Percentiles rank a stretch among this genome's conserved stretches.
Conservation (phyloP, 2,888 invertebrate genomes). For the Patella depressa region DNA sequence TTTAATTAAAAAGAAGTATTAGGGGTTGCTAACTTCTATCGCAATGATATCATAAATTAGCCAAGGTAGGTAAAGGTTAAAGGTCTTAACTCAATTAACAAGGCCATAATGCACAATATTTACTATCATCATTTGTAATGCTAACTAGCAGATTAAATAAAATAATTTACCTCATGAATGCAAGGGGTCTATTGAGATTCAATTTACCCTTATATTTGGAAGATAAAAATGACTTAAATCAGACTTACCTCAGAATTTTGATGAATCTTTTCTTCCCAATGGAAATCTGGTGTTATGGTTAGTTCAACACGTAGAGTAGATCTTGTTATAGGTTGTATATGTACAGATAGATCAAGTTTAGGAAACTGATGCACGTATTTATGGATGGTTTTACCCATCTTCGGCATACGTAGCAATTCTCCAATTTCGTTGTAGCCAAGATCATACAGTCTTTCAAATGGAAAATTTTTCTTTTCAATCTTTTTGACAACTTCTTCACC, state of each 20-base stretch:
- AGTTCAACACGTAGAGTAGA: constrained; percentile 92
- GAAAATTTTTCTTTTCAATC: constrained; percentile 90
- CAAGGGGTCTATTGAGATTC: no score
- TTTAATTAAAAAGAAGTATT: no score
- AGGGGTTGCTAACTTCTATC: no score
- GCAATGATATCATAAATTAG: no score
- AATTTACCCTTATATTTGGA: no score
- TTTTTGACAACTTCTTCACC: constrained; percentile 97
- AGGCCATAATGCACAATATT: no score
- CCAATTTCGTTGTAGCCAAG: constrained; percentile 97
- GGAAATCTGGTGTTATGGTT: constrained; percentile 98
- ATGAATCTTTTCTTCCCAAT: constrained; percentile 96
- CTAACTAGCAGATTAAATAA: no score
- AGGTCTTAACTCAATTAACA: no score
- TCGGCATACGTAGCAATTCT: constrained; percentile 91
- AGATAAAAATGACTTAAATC: background rate
- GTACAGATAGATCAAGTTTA: constrained; percentile 93
- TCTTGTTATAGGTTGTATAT: constrained; percentile 96
- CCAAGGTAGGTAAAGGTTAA: no score
- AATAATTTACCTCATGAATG: no score
- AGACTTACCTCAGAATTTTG: constrained; percentile 75
- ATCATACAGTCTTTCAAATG: constrained; percentile 86
- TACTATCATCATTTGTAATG: no score
- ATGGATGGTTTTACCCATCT: constrained; percentile 90
- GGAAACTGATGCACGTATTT: constrained; percentile 94